Base-by-base conservation (phyloP, 2,113 vertebrate species). In the Spheniscus mendiculus region DNA sequence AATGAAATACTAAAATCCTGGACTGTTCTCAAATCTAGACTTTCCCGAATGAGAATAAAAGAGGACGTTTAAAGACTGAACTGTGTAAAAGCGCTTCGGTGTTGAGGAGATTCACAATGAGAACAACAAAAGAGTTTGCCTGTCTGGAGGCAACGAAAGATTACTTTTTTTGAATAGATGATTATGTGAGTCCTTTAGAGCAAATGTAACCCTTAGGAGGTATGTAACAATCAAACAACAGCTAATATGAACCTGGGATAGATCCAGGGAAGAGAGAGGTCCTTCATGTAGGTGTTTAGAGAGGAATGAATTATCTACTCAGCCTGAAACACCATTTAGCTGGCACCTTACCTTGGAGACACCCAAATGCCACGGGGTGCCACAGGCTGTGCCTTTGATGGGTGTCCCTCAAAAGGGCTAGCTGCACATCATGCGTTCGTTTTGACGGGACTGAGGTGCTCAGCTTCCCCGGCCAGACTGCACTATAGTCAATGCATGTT, bases 381-480 rank as follows among this genome's bases (percentile, higher is more conserved):
- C 55, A 83, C 0, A 0, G n/a, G 71, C 47, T 63, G 21, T 69
- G 76, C 2, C 0, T 92, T 79, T 69, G 62, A 65, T 0, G 10
- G 61, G 12, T 0, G 0, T n/a, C 15, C 11, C 29, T 83, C n/a
- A 59, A 36, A 71, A 58, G 59, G 15, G 21, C 42, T 72, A 38
- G 7, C 20, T 83, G 19, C 72, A 59, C 36, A 25, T 50, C 47
- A 19, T 0, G 0, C 0, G 0, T 18, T 84, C 0, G 0, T 67
- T 80, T 49, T 52, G 50, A 63, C 0, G 0, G 44, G 10, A 12
- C 29, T 22, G 59, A 89, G 22, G 10, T 19, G 26, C 65, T 81
- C 59, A 36, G 9, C 17, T 11, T 53, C 15, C 11, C 45, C 1
- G 1, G 7, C 8, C 36, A 58, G 36, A 30, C 15, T 38, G 34